Evolutionary conservation across 2,797 vertebrate genomes (phyloP).

Genomic region (Cottoperca gobio): DNA sequence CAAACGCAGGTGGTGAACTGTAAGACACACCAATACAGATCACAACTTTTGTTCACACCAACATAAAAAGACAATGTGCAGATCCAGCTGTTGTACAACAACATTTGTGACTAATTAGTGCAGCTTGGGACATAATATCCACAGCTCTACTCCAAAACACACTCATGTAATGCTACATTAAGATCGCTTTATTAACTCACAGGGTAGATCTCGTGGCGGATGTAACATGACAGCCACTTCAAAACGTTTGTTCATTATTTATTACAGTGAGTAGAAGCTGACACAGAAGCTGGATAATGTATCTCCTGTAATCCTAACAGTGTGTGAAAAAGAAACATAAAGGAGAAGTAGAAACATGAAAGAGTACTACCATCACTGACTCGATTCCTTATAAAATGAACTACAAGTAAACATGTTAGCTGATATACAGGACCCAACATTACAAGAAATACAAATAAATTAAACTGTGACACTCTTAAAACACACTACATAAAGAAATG

Average conservation of each 20-base stretch:
- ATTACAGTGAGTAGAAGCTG: background rate
- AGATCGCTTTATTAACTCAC: no score
- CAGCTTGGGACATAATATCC: background rate
- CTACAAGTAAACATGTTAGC: background rate
- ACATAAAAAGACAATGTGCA: background rate
- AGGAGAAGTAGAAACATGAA: background rate
- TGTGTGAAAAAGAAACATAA: conserved; percentile 1
- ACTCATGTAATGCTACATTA: background rate
- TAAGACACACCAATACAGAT: conserved; percentile 20
- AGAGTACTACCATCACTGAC: background rate
- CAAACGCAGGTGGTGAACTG: conserved; percentile 23
- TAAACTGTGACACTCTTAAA: background rate
- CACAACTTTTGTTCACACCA: conserved; percentile 33
- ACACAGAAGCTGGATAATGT: background rate
- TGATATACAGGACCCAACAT: background rate
- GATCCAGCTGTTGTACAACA: background rate
- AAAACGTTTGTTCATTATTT: background rate
- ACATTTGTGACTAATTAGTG: background rate
- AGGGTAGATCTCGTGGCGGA: background rate
- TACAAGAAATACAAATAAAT: background rate
- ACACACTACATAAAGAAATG: background rate
- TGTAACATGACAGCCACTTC: background rate
- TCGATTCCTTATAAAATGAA: background rate
- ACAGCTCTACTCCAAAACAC: background rate
- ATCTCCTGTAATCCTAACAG: background rate